Evolutionary conservation across 2,113 vertebrate genomes (phyloP), one percentile per base, ranked within the genome.

Genomic region (Corynorhinus townsendii): DNA sequence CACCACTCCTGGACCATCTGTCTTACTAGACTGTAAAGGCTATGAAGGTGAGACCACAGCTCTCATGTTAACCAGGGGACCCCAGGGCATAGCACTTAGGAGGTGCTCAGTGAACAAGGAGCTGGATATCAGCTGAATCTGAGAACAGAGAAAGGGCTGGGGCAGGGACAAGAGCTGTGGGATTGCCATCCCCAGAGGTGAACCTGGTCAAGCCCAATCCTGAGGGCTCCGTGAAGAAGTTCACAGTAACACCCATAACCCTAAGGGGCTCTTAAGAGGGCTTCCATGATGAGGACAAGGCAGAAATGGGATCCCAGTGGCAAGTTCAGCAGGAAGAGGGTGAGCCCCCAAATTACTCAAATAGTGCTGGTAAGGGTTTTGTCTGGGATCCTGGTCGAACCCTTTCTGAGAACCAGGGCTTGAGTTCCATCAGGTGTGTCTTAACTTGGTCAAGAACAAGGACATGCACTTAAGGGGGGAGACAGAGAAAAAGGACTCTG

Each of bases 1-100:
- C 8, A 9, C 38, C 9, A 5, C 6, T 20, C 80, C 22, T 28
- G 38, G 8, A 4, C 38, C 14, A 11, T 19, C 54, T 33, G 17
- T 76, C 26, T 75, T 8, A 11, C 22, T 12, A 26, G 52, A 20
- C 22, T 8, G 7, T 28, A 10, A 26, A 35, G 43, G 2, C 26
- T 8, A 1, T 45, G 47, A 69, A 35, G 16, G 11, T 0, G 3
- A 84, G 33, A 40, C 17, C 33, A 24, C 1, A 3, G 1, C 43
- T 35, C 52, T 49, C 2, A 2, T 52, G 69, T 22, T 52, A 28
- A 47, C 30, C 4, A 5, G 33, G 59, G 45, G 47, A 49, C 6
- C 15, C 24, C 17, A 19, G 40, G 33, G 49, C 38, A 59, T 3
- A 30, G 49, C 28, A 45, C 77, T 26, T 71, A 8, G 62, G 14